phyloP scores from a whole-genome alignment of 2,888 invertebrate genomes.

The Perizoma affinitatum region DNA sequence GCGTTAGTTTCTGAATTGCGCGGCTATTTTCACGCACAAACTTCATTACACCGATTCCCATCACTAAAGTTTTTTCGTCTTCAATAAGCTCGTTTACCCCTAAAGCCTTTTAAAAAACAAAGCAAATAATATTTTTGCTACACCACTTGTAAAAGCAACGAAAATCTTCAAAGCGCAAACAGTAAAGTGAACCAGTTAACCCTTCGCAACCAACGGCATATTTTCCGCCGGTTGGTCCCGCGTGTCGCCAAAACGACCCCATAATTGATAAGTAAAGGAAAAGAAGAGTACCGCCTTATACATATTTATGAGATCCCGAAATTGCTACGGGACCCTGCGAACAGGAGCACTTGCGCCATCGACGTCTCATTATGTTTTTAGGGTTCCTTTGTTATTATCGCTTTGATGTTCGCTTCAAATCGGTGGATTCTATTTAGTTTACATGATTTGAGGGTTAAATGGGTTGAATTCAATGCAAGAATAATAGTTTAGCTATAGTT shows the following conservation, averaged over 20 bases:
- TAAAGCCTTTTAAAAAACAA: constrained; percentile 30
- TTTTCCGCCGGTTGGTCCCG: constrained; percentile 64
- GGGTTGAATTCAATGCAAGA: constrained; percentile 29
- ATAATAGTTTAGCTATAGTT: background rate
- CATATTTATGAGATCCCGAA: constrained; percentile 82
- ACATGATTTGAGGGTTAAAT: constrained; percentile 59
- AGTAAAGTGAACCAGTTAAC: constrained; percentile 58
- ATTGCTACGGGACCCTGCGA: constrained; percentile 81
- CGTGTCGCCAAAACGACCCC: constrained; percentile 78
- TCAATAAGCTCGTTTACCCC: background rate
- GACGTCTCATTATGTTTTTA: constrained; percentile 81
- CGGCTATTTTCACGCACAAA: too few species aligned
- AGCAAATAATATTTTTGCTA: constrained; percentile 35
- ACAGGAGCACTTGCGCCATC: constrained; percentile 76
- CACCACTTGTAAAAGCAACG: constrained; percentile 41
- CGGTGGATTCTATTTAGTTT: constrained; percentile 64
- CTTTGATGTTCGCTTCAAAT: constrained; percentile 78
- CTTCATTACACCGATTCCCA: too few species aligned
- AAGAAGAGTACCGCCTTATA: constrained; percentile 80
- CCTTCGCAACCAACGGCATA: constrained; percentile 64
- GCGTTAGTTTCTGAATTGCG: too few species aligned
- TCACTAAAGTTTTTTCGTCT: too few species aligned
- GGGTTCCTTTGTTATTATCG: constrained; percentile 76
- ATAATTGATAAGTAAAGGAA: constrained; percentile 85
- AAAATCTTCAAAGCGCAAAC: constrained; percentile 55